A percentile compares a stretch with the other conserved stretches of the same genome.
Conservation (phyloP, 2,888 invertebrate species). For the Aromia moschata region DNA sequence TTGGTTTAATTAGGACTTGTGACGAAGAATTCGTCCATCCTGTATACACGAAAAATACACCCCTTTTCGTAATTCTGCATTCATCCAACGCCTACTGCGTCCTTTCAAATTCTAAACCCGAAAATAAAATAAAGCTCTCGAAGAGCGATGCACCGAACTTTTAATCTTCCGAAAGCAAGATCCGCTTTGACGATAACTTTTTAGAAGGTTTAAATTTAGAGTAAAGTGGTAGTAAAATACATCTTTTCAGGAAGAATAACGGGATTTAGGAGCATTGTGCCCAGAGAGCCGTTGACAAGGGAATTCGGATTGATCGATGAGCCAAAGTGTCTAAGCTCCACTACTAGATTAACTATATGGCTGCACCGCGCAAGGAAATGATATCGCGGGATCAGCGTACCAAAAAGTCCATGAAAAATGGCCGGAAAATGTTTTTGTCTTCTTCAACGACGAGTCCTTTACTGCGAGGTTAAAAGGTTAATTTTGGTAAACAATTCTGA, state of each 20-base stretch:
- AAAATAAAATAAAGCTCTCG: slow-evolving; percentile 1
- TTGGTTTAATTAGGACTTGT: too few species aligned
- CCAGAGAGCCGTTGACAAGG: slow-evolving; percentile 23
- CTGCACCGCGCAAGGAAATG: slow-evolving; percentile 39
- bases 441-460: too few species aligned
- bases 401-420: slow-evolving; percentile 26
- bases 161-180: slow-evolving; percentile 24
- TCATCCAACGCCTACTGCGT: too few species aligned
- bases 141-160: slow-evolving; percentile 8
- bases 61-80: too few species aligned
- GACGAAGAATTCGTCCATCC: too few species aligned
- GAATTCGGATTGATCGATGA: slow-evolving; percentile 45
- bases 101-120: neutral
- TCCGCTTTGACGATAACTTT: slow-evolving; percentile 30
- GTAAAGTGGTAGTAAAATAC: slow-evolving; percentile 25
- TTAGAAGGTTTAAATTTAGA: slow-evolving; percentile 23
- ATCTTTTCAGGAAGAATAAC: slow-evolving; percentile 29
- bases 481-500: too few species aligned
- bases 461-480: too few species aligned
- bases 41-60: too few species aligned
- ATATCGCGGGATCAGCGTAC: slow-evolving; percentile 39
- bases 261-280: slow-evolving; percentile 20
- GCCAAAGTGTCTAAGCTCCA: slow-evolving; percentile 45
- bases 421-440: slow-evolving; percentile 4
- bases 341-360: slow-evolving; percentile 47